A percentile compares a stretch with the other conserved stretches of the same genome.
Conservation (phyloP, 2,888 invertebrate species). For the Scelioninae gen. 1 region DNA sequence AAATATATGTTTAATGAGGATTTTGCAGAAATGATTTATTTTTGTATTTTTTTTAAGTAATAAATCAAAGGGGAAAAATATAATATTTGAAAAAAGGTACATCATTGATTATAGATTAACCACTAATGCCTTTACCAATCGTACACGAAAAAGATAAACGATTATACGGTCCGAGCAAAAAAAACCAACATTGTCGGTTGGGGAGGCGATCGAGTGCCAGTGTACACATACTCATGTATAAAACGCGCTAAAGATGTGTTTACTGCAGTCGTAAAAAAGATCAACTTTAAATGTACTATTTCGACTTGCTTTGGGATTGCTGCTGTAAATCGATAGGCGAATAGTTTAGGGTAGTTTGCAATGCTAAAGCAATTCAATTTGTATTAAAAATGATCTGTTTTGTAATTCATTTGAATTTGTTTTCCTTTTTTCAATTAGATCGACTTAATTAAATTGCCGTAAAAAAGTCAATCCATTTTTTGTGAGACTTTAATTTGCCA, state of each 20-base stretch:
- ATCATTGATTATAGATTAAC: constrained; percentile 66
- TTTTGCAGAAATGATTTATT: no score
- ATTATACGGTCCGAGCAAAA: constrained; percentile 55
- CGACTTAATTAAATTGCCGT: not conserved
- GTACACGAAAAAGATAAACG: constrained; percentile 64
- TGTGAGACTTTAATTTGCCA: no score
- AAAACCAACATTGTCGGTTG: constrained; percentile 53
- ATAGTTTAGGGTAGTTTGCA: constrained; percentile 32
- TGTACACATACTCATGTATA: constrained; percentile 55
- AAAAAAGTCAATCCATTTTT: not conserved
- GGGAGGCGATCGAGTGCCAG: constrained; percentile 57
- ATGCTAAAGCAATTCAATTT: constrained; percentile 19
- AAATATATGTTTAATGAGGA: no score
- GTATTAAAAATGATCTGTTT: no score
- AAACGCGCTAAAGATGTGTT: constrained; percentile 67
- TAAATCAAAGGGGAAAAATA: constrained; percentile 1
- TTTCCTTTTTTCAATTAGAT: not conserved
- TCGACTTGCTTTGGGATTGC: constrained; percentile 35
- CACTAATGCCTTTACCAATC: constrained; percentile 58
- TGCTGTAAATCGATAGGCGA: constrained; percentile 50
- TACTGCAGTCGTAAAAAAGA: constrained; percentile 66
- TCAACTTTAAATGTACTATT: constrained; percentile 61
- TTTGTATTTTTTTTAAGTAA: no score
- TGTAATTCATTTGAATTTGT: no score
- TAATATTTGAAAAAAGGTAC: constrained; percentile 24